Conservation (phyloP, 2,113 vertebrate genomes). For the Vidua macroura region DNA sequence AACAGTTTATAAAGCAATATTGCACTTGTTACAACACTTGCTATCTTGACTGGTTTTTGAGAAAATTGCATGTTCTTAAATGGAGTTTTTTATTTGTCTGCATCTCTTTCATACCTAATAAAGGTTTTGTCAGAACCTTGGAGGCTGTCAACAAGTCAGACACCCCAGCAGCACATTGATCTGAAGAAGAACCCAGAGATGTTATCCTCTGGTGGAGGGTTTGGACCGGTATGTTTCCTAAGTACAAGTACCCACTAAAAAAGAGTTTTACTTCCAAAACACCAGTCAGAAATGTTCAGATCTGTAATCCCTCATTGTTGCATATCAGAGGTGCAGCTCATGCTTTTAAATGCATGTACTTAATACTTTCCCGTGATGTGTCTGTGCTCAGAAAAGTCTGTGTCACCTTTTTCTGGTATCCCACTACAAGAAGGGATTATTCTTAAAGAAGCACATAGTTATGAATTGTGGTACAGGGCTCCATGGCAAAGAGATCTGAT, state of each 20-base stretch:
- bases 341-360: background rate
- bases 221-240: conserved; percentile 86
- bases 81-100: background rate
- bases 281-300: background rate
- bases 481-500: background rate
- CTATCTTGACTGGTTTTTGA: background rate
- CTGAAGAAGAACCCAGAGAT: conserved; percentile 84
- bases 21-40: background rate
- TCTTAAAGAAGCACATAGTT: background rate
- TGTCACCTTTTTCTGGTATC: background rate
- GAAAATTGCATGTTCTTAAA: background rate
- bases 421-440: background rate
- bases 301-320: background rate
- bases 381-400: background rate
- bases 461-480: background rate
- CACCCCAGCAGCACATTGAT: conserved; percentile 88
- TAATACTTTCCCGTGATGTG: background rate
- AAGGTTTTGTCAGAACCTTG: conserved; percentile 95
- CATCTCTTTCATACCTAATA: background rate
- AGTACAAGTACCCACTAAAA: background rate
- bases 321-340: background rate
- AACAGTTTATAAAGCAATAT: background rate
- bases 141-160: conserved; percentile 96
- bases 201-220: conserved; percentile 89
- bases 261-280: background rate